These are phyloP conservation scores for Aegotheles bennettii DNA, from an alignment of 2,113 vertebrate species.

Conservation along the genomic window DNA sequence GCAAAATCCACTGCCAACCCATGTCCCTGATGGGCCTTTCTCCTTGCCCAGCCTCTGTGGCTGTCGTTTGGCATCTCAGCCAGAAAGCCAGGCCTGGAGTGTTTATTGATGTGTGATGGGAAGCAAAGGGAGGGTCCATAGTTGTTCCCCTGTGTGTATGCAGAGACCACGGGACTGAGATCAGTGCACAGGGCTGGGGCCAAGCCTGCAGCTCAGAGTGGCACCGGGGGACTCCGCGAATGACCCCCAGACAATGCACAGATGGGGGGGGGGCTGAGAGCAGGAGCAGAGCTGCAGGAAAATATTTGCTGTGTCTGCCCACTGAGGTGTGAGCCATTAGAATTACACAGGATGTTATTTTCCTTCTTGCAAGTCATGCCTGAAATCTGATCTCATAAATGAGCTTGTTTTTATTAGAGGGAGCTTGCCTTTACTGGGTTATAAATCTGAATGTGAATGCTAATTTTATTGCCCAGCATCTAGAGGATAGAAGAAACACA, in stretches of 20 bases:
- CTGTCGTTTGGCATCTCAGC: not conserved
- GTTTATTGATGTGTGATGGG: not conserved
- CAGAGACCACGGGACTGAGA: not conserved
- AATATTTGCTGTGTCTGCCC: not conserved
- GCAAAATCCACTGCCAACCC: no score
- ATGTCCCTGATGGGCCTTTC: not conserved
- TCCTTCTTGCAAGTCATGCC: slow-evolving; percentile 17
- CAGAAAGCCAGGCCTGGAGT: not conserved
- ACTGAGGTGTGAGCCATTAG: slow-evolving; percentile 33
- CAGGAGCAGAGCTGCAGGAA: not conserved
- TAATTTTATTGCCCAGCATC: slow-evolving; percentile 50
- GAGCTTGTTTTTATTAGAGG: slow-evolving; percentile 44
- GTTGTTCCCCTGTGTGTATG: accelerated
- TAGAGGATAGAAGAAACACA: slow-evolving; percentile 16
- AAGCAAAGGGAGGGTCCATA: not conserved
- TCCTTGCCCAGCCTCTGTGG: not conserved
- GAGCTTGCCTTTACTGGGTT: slow-evolving; percentile 1
- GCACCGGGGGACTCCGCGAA: not conserved
- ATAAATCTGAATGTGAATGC: slow-evolving; percentile 35
- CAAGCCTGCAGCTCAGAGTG: not conserved
- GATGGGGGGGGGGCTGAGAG: not conserved
- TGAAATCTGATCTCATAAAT: slow-evolving; percentile 45
- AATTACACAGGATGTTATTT: slow-evolving; percentile 12
- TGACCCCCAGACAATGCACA: not conserved
- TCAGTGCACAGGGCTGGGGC: accelerated